Conservation (phyloP, 2,113 vertebrate genomes). For the Smithornis capensis region DNA sequence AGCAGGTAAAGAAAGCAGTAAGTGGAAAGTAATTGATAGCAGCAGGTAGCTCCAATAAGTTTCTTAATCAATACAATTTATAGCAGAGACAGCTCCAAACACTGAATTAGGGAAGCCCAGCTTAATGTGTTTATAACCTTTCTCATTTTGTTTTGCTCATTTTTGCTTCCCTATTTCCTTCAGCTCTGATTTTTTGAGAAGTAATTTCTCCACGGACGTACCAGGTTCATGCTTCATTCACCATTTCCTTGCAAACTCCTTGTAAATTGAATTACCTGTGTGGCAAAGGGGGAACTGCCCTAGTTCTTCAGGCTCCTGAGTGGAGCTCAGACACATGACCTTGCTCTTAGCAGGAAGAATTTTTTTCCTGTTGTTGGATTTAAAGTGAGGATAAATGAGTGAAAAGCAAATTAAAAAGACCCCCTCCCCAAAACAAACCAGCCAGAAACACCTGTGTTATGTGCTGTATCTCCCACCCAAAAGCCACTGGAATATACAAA, state of each 20-base stretch:
- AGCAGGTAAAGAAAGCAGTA: conserved; percentile 7
- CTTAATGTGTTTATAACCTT: neutral
- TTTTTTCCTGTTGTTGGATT: neutral
- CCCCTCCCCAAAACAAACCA: neutral
- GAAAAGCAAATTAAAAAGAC: neutral
- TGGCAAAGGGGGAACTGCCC: neutral
- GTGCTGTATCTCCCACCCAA: neutral
- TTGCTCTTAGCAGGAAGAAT: neutral
- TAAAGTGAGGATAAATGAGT: neutral
- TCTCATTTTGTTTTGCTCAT: conserved; percentile 1
- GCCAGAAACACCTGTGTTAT: neutral
- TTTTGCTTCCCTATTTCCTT: neutral
- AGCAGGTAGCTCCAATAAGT: conserved; percentile 23
- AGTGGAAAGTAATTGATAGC: conserved; percentile 24
- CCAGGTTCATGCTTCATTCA: neutral
- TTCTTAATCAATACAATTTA: conserved; percentile 47
- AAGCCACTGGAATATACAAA: neutral
- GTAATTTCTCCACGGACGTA: neutral
- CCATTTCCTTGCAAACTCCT: neutral
- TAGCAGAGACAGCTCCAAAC: neutral
- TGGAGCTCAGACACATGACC: neutral
- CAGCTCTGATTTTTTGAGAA: neutral
- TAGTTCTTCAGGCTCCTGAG: neutral
- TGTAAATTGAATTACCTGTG: conserved; percentile 32
- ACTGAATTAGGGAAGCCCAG: neutral